These are phyloP conservation scores for Gobio gobio DNA, from an alignment of 2,113 vertebrate species.

Conservation along the genomic window DNA sequence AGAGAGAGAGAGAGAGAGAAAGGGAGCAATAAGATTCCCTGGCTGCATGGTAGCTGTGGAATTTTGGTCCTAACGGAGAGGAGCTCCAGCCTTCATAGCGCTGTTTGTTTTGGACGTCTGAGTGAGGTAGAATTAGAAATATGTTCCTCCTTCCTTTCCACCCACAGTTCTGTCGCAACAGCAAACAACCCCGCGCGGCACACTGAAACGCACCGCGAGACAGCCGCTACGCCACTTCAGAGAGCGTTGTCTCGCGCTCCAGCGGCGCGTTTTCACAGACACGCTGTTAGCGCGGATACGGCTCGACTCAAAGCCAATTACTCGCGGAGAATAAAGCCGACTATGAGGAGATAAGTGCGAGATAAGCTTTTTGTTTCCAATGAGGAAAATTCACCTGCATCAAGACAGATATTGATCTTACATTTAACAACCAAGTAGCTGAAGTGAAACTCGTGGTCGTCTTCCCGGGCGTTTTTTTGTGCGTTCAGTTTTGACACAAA, in stretches of 20 bases:
- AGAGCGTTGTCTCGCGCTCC: background rate
- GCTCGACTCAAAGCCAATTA: conserved; percentile 50
- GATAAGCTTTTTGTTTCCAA: conserved; percentile 21
- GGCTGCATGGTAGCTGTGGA: conserved; percentile 56
- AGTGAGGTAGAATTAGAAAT: conserved; percentile 46
- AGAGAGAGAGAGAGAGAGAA: conserved; percentile 38
- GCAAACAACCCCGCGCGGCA: conserved; percentile 52
- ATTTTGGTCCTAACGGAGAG: conserved; percentile 56
- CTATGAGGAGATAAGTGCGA: conserved; percentile 16
- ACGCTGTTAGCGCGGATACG: background rate
- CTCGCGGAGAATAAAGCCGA: conserved; percentile 28
- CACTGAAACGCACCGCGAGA: conserved; percentile 28
- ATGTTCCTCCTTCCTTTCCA: conserved; percentile 57
- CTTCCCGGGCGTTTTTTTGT: background rate
- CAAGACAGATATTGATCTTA: conserved; percentile 18
- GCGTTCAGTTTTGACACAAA: background rate
- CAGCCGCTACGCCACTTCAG: conserved; percentile 13
- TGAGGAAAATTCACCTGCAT: conserved; percentile 25
- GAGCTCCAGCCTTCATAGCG: conserved; percentile 45
- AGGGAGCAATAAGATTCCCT: conserved; percentile 48
- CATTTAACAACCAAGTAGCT: background rate
- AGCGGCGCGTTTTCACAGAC: conserved; percentile 4
- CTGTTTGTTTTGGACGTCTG: conserved; percentile 61
- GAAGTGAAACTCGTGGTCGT: background rate
- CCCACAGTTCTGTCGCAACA: conserved; percentile 59